These are phyloP conservation scores for Vidua chalybeata DNA, from an alignment of 2,113 vertebrate genomes.

Conservation along the genomic window DNA sequence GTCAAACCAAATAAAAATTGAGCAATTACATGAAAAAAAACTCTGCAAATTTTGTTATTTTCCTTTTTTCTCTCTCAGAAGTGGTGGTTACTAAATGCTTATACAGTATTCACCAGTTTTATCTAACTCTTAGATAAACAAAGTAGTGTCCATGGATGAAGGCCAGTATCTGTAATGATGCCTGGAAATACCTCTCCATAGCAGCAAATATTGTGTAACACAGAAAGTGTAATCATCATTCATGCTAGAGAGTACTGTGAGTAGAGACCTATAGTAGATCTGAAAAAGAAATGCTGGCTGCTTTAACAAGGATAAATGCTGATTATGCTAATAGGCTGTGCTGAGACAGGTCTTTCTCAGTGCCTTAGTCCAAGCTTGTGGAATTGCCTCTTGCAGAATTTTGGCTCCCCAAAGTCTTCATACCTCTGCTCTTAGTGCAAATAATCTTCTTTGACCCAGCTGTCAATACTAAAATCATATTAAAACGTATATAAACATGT, in stretches of 20 bases:
- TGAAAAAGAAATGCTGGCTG: not conserved
- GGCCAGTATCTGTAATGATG: not conserved
- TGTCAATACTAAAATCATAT: not conserved
- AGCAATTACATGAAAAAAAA: not conserved
- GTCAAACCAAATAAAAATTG: not conserved
- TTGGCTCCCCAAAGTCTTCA: not conserved
- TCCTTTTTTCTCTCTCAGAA: not conserved
- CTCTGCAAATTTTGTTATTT: not conserved
- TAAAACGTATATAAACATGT: not conserved
- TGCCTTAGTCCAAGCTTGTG: not conserved
- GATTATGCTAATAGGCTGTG: not conserved
- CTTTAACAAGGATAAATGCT: not conserved
- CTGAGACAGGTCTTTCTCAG: not conserved
- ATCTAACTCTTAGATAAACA: not conserved
- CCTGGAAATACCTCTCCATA: not conserved
- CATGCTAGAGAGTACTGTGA: not conserved
- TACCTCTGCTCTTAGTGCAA: not conserved
- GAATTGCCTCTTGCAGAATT: not conserved
- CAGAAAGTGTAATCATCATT: not conserved
- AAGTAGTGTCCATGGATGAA: rapidly evolving
- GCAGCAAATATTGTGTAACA: not conserved
- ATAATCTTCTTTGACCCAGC: not conserved
- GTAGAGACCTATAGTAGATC: not conserved
- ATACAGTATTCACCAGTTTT: not conserved
- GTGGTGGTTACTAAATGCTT: not conserved